Percentiles rank a stretch among this genome's conserved stretches.
Conservation (phyloP, 2,113 vertebrate species). For the Megaceryle torquata region DNA sequence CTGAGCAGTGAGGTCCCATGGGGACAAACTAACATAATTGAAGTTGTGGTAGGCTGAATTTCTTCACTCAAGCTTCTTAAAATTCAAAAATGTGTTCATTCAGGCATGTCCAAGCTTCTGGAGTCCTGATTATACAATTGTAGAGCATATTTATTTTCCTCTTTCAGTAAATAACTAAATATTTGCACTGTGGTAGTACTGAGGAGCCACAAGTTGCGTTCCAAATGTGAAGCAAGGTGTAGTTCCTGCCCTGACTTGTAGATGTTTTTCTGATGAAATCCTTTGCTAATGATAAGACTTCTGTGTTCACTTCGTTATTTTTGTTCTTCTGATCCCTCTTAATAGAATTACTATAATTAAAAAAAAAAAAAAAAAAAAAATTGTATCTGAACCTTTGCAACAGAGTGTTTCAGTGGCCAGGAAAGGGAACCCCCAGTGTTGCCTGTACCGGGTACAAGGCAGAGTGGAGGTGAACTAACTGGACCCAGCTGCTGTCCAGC, state of each 20-base stretch:
- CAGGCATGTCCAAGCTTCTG: neutral
- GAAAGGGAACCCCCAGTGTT: neutral
- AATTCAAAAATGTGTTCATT: neutral
- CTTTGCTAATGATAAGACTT: conserved; percentile 39
- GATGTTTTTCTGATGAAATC: conserved; percentile 41
- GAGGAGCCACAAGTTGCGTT: neutral
- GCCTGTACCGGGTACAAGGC: neutral
- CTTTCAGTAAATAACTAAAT: neutral
- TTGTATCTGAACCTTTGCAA: neutral
- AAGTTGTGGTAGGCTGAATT: neutral
- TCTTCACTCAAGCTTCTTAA: neutral
- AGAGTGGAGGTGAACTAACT: neutral
- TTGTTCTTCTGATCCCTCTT: neutral
- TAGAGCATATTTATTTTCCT: neutral
- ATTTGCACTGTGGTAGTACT: neutral
- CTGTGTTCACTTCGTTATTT: neutral
- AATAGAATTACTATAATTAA: neutral
- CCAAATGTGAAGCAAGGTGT: conserved; percentile 6
- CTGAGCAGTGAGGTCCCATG: neutral
- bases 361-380: neutral
- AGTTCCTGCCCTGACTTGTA: conserved; percentile 44
- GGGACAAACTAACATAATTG: neutral
- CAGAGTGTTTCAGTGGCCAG: neutral
- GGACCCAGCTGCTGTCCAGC: neutral
- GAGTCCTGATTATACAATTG: neutral